Base-by-base conservation (phyloP, 2,797 vertebrate species). In the Falco cherrug region DNA sequence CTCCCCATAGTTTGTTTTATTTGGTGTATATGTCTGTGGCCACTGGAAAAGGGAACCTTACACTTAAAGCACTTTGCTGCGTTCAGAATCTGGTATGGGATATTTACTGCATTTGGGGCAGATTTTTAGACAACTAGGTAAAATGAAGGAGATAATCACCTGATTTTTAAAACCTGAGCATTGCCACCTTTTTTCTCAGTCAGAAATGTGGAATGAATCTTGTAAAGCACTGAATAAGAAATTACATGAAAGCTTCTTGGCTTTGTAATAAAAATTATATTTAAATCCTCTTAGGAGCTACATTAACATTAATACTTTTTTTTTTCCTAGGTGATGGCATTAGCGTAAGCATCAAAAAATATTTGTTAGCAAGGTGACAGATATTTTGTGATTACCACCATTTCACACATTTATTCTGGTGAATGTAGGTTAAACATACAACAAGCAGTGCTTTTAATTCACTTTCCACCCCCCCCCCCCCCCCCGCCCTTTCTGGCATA, bases 401-500 rank as follows among this genome's bases (percentile, higher is more conserved):
- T 86, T 94, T 95, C 33, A 79, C 60, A 77, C 5, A 41, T 68
- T 69, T 54, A 48, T 57, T 60, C 24, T 92, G 41, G 25, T 35
- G 26, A 69, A 70, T 0, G 0, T 65, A 71, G 33, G n/a, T 87
- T 96, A 93, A 94, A 74, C 9, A 45, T 60, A 63, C 14, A 88
- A 39, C 35, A 86, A 53, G 29, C 26, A 76, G 17, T 29, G 69
- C 12, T 15, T 76, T 95, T 84, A 87, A 91, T 94, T 85, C 16
- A 31, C 12, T 47, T 35, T n/a, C n/a, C n/a, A 35, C 35, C n/a
- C n/a, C n/a, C 35, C 35, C 35, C 35, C 35, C 35, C 35, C 35
- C 35, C 5, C 63, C 53, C 78, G 80, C 70, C 56, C 90, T 87
- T 95, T 90, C 86, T 95, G 85, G 85, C 86, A 51, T 84, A 81